Percentiles rank a stretch among this genome's conserved stretches.
phyloP scores from a whole-genome alignment of 2,888 invertebrate species.

The Volucella zonaria region DNA sequence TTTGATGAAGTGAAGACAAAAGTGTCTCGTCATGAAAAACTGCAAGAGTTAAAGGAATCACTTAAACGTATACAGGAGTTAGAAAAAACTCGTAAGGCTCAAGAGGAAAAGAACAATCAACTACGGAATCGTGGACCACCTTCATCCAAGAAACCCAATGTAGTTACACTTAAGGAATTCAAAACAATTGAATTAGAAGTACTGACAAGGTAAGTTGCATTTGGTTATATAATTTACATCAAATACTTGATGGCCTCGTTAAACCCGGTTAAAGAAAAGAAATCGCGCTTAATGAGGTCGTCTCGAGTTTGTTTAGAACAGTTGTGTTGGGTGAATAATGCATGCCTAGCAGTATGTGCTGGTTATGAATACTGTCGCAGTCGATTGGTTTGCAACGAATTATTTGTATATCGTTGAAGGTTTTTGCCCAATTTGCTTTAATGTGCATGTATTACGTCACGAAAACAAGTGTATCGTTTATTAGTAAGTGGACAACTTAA shows the following conservation, averaged over 20 bases:
- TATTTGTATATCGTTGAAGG: conserved; percentile 44
- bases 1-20: conserved; percentile 88
- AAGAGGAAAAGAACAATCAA: conserved; percentile 80
- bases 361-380: conserved; percentile 22
- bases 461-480: neutral
- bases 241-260: conserved; percentile 36
- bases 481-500: neutral
- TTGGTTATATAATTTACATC: conserved; percentile 38
- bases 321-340: conserved; percentile 38
- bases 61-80: conserved; percentile 87
- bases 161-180: conserved; percentile 86
- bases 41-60: conserved; percentile 88
- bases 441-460: conserved; percentile 25
- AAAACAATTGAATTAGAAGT: conserved; percentile 90
- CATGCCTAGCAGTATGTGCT: conserved; percentile 50
- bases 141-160: conserved; percentile 74
- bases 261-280: conserved; percentile 61
- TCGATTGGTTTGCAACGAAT: conserved; percentile 39
- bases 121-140: conserved; percentile 77
- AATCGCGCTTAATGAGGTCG: conserved; percentile 60
- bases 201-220: conserved; percentile 85
- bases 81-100: conserved; percentile 84
- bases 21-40: conserved; percentile 86
- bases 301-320: conserved; percentile 28
- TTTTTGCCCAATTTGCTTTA: conserved; percentile 50